Evolutionary conservation across 2,888 invertebrate genomes (phyloP), one percentile per base, ranked within the genome.

Genomic region (Erebia ligea): DNA sequence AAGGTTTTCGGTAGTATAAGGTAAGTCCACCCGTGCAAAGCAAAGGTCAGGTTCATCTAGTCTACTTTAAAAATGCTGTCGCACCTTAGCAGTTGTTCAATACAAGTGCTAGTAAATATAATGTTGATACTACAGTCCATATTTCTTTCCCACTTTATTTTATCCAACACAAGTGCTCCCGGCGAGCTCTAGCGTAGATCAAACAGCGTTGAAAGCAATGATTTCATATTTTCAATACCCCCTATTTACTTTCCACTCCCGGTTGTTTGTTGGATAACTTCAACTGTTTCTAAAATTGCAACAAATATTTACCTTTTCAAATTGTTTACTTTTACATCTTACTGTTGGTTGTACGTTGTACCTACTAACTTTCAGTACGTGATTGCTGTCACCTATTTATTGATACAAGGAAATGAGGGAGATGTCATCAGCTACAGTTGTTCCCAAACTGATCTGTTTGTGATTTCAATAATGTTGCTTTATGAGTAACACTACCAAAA

Each of bases 281-380:
- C 64, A 40, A 63, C 72, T 64, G 72, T 70, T 70, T 67, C 67
- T 68, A 57, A 67, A 70, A 73, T 70, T 70, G 64, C 52, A 56
- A 56, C 65, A 70, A 73, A 73, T 70, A 73, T 72, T 73, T 73
- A 42, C 64, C 54, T 67, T 68, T 67, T 54, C 21, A 34, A 67
- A 70, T 64, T 64, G 40, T 52, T 64, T 64, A n/a, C 48, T 42
- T 52, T 52, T n/a, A 64, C 6, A 17, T 42, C 34, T 34, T 34
- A 34, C 19, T 42, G 54, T 11, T 25, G 61, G 11, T 45, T 19
- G 45, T 61, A 42, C 1, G 5, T 45, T 19, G 45, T 61, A 59
- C 2, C n/a, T 42, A 42, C 11, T 9, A 42, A 40, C 48, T 42
- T 42, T 17, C 3, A 11, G 11, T 17, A 42, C n/a, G 15, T 10